Conservation (phyloP, 1,140 invertebrate genomes). For the Calephelis nemesis region DNA sequence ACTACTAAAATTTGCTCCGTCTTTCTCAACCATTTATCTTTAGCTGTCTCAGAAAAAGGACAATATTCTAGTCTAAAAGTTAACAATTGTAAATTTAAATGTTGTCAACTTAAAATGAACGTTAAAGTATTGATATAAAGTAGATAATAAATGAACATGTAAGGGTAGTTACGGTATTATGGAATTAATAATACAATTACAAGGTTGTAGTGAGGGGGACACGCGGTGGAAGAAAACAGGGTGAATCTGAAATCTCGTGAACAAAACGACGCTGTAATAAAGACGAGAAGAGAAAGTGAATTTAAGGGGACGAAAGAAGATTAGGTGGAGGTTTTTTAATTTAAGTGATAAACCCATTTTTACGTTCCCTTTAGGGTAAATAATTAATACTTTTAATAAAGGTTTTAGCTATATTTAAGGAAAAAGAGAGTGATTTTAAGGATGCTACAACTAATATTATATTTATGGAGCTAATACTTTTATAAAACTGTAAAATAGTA, state of each 20-base stretch:
- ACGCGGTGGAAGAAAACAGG: slow-evolving; percentile 64
- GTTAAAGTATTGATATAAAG: slow-evolving; percentile 56
- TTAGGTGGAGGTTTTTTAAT: slow-evolving; percentile 77
- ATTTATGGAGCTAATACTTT: not conserved
- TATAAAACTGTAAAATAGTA: no score
- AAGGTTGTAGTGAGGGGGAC: slow-evolving; percentile 64
- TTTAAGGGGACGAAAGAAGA: slow-evolving; percentile 81
- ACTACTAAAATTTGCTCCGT: slow-evolving; percentile 61
- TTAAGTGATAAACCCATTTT: slow-evolving; percentile 53
- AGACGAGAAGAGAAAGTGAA: slow-evolving; percentile 82
- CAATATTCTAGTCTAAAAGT: slow-evolving; percentile 33
- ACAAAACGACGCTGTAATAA: slow-evolving; percentile 80
- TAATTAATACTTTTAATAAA: slow-evolving; percentile 35
- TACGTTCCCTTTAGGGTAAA: slow-evolving; percentile 26
- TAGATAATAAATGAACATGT: slow-evolving; percentile 38
- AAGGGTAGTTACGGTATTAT: slow-evolving; percentile 63
- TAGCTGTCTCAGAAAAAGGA: slow-evolving; percentile 61
- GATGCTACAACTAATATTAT: not conserved
- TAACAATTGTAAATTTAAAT: slow-evolving; percentile 4
- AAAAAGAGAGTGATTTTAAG: slow-evolving; percentile 8
- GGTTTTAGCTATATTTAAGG: slow-evolving; percentile 9
- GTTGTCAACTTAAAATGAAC: slow-evolving; percentile 59
- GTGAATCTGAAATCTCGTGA: slow-evolving; percentile 75
- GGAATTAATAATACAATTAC: slow-evolving; percentile 40
- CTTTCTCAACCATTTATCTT: slow-evolving; percentile 59